Evolutionary conservation across 2,888 invertebrate species (phyloP), one percentile per base, ranked within the genome.

Genomic region (Chloromyia formosa): DNA sequence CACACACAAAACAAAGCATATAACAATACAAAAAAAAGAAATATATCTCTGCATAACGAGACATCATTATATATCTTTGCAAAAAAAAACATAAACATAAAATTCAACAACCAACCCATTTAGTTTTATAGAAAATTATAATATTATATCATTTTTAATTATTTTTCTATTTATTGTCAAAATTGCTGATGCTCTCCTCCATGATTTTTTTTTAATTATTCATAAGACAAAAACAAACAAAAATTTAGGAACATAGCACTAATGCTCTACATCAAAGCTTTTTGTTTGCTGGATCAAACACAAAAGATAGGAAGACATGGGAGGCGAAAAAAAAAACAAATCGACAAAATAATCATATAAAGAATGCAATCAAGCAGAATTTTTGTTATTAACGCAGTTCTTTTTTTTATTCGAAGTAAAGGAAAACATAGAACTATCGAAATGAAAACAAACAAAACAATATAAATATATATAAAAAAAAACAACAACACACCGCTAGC

Each of bases 221-320:
- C 23, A 16, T 73, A 61, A 61, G 73, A 61, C 61, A 45, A 73
- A 68, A 35, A 35, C 27, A 35, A 35, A 35, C 27, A 35, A 35
- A 68, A 73, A 73, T 5, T 73, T 61, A 73, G 54, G 49, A 53
- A 69, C 53, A 69, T 69, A 69, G 27, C 45, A 16, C 23, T n/a
- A 61, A 58, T 45, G 56, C 69, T 73, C 49, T 73, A 61, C 18
- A 60, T 35, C 7, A 35, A 35, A 56, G 40, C 14, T 73, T 45
- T 73, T 61, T 66, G 74, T 74, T 74, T 74, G 74, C 74, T 74
- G 74, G 74, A 66, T 66, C 74, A 74, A 74, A 74, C 74, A 66
- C 20, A 27, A 58, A 45, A 60, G 40, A 49, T n/a, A 49, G 2
- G 49, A 49, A 49, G 27, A 35, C 27, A 35, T 35, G 27, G 27